Conservation (phyloP, 1,140 invertebrate species). For the Mizuhopecten yessoensis region DNA sequence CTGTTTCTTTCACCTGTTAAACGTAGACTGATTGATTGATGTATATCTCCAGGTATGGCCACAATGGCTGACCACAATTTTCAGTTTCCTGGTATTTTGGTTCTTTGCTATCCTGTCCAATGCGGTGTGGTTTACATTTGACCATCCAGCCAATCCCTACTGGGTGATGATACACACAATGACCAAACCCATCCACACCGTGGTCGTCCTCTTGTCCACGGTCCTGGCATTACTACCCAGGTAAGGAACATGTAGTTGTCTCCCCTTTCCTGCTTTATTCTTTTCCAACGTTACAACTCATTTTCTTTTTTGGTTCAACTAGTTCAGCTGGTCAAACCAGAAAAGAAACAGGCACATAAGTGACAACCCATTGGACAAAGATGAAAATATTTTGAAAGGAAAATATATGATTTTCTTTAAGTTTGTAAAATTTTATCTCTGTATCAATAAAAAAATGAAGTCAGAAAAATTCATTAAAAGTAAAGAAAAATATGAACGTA, state of each 20-base stretch:
- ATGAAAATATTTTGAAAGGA: no score
- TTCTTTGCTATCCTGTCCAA: constrained; percentile 93
- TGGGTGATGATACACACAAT: constrained; percentile 93
- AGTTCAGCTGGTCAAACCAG: no score
- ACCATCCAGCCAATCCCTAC: constrained; percentile 87
- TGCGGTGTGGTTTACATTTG: constrained; percentile 90
- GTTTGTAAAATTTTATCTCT: no score
- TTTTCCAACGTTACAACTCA: no score
- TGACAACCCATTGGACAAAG: no score
- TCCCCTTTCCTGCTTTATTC: neutral
- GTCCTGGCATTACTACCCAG: constrained; percentile 93
- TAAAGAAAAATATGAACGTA: no score
- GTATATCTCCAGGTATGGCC: constrained; percentile 91
- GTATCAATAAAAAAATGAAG: no score
- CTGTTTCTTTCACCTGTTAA: neutral
- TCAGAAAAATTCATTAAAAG: no score
- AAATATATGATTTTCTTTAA: no score
- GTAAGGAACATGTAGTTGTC: constrained; percentile 85
- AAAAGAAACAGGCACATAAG: no score
- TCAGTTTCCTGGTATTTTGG: constrained; percentile 92
- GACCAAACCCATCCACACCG: constrained; percentile 90
- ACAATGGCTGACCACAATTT: constrained; percentile 89
- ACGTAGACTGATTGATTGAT: neutral
- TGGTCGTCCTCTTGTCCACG: constrained; percentile 90
- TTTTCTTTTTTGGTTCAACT: no score